Evolutionary conservation across 2,113 vertebrate genomes (phyloP), one percentile per base, ranked within the genome.

Genomic region (Crotalus tigris): DNA sequence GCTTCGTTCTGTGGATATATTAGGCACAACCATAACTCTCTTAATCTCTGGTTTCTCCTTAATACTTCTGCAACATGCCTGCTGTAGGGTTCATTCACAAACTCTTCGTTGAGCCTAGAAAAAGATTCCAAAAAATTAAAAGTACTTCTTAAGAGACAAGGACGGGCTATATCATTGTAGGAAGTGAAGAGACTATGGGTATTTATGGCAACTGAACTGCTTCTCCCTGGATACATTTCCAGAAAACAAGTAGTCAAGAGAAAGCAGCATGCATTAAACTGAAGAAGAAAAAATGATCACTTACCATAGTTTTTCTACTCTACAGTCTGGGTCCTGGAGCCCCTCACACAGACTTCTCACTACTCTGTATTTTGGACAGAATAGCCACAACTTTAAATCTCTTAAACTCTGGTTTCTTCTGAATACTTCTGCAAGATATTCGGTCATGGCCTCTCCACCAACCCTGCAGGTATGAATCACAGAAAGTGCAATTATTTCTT

Each of bases 11-110:
- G 11, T 69, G 61, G 61, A 69, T 69, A 26, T 69, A 10, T 69
- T 17, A 97, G 59, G 3, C 92, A 94, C 1, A 59, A 5, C 1
- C 94, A 95, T 58, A 96, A 17, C 46, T 93, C 4, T 49, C 69
- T 53, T 9, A 92, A 7, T 8, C 49, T 49, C 2, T 33, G 57
- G n/a, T 90, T 96, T 54, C 19, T 49, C 6, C 13, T 26, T 3
- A 96, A 81, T 19, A 92, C 91, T 0, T 23, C 29, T 15, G 93
- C 90, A 0, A 97, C 90, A n/a, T 85, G 55, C 29, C 17, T 29
- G 49, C 94, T 96, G 64, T 88, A 91, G 0, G 6, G 10, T 0
- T 54, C 2, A 0, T 94, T 94, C 12, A 96, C 57, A 23, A 17
- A 49, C 39, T 93, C 95, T 0, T 87, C 17, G 0, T 5, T 2